Evolutionary conservation across 2,888 invertebrate genomes (phyloP), one percentile per base, ranked within the genome.

Genomic region (Nesidiocoris tenuis): DNA sequence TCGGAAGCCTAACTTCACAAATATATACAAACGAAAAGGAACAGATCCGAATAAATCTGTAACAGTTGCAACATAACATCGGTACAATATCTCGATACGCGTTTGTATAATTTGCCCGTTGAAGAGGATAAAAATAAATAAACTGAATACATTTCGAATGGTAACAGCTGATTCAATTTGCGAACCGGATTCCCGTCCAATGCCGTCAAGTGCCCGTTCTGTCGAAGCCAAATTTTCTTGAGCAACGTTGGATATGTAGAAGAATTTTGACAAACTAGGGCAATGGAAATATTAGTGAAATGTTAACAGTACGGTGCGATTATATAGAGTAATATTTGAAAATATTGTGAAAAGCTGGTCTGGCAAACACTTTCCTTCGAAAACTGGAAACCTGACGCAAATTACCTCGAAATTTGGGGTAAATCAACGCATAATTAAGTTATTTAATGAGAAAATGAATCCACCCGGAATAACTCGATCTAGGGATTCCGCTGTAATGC

Each of bases 231-330:
- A 19, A 19, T 63, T 22, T 16, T 63, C 18, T 63, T 63, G 63
- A 63, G 63, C 63, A 63, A 63, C 63, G 21, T 22, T 63, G 22
- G 63, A 63, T 63, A 63, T 63, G 63, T 63, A 63, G 63, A 19
- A 63, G 22, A 63, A 59, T 18, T 39, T 39, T 12, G 39, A 39
- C 39, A 39, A 39, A 39, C 3, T 12, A 12, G 39, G 39, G 39
- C 39, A 39, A 39, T 12, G n/a, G n/a, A n/a, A 39, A 39, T 39
- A 39, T 39, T 39, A 39, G 39, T 12, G 5, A 39, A 39, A n/a
- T n/a, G 39, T 39, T 7, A 39, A 39, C 3, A 39, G 39, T 39
- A 39, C 39, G 39, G 39, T 39, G n/a, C n/a, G 39, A 39, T 39
- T 39, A 39, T n/a, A n/a, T 3, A 7, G 39, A 7, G 39, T 12